phyloP scores from a whole-genome alignment of 2,888 invertebrate genomes.

The Oligia latruncula region DNA sequence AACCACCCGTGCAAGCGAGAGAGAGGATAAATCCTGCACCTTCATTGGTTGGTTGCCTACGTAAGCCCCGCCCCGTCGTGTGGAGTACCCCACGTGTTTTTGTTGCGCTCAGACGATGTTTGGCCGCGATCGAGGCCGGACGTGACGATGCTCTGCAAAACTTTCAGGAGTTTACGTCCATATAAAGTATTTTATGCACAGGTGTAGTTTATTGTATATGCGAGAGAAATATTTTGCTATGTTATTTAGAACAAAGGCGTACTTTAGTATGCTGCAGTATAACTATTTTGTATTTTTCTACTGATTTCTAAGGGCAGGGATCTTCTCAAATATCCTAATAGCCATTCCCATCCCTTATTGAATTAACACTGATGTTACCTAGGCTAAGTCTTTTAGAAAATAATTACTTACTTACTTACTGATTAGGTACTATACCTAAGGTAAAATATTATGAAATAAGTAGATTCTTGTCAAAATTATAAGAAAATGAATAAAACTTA shows the following conservation, averaged over 20 bases:
- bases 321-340: too few relatives aligned
- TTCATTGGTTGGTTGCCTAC: slow-evolving; percentile 70
- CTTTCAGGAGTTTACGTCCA: slow-evolving; percentile 77
- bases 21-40: slow-evolving; percentile 14
- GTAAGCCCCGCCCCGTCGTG: slow-evolving; percentile 74
- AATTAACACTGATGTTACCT: too few relatives aligned
- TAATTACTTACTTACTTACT: too few relatives aligned
- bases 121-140: slow-evolving; percentile 69
- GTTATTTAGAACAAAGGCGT: slow-evolving; percentile 30
- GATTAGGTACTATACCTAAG: too few relatives aligned
- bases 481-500: neutral
- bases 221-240: slow-evolving; percentile 31
- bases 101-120: slow-evolving; percentile 80
- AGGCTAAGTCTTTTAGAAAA: too few relatives aligned
- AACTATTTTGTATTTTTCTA: neutral
- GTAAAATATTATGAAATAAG: neutral
- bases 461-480: neutral
- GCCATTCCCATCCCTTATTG: too few relatives aligned
- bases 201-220: slow-evolving; percentile 54
- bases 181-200: slow-evolving; percentile 54
- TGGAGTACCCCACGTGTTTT: slow-evolving; percentile 82
- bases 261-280: slow-evolving; percentile 1
- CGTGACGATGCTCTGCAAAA: slow-evolving; percentile 72
- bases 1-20: slow-evolving; percentile 49
- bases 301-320: neutral